These are phyloP conservation scores for Xenops minutus DNA, from an alignment of 2,797 vertebrate genomes.

Conservation along the genomic window DNA sequence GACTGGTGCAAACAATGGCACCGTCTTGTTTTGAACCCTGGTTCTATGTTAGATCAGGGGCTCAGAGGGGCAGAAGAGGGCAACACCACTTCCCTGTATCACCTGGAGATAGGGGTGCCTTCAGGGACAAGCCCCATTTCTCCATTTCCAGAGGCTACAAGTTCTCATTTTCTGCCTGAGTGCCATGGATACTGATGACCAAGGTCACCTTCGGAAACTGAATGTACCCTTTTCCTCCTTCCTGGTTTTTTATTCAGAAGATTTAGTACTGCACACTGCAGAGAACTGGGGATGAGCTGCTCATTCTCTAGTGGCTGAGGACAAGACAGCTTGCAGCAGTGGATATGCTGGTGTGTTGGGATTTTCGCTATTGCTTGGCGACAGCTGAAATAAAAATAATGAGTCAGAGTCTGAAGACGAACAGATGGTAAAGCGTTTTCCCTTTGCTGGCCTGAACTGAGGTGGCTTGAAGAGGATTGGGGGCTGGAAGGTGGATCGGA, in stretches of 20 bases:
- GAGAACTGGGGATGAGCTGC: neutral
- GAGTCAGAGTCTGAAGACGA: slow-evolving; percentile 31
- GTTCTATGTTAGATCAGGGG: neutral
- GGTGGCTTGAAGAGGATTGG: neutral
- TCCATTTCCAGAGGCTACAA: neutral
- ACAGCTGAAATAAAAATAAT: slow-evolving; percentile 60
- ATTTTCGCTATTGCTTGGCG: slow-evolving; percentile 13
- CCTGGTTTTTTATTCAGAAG: neutral
- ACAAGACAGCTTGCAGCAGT: neutral
- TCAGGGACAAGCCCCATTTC: neutral
- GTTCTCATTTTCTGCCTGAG: neutral
- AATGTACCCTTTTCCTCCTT: neutral
- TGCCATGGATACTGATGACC: neutral
- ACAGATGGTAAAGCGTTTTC: slow-evolving; percentile 41
- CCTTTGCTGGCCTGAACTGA: neutral
- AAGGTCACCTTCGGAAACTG: neutral
- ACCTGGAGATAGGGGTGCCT: neutral
- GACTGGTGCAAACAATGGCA: neutral
- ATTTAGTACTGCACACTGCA: accelerated
- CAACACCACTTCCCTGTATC: neutral
- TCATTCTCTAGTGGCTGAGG: neutral
- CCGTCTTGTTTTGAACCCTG: neutral
- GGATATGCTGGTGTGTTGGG: neutral
- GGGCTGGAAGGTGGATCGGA: neutral
- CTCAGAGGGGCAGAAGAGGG: neutral